These are phyloP conservation scores for Cantharis nigra DNA, from an alignment of 2,888 invertebrate genomes.

Conservation along the genomic window DNA sequence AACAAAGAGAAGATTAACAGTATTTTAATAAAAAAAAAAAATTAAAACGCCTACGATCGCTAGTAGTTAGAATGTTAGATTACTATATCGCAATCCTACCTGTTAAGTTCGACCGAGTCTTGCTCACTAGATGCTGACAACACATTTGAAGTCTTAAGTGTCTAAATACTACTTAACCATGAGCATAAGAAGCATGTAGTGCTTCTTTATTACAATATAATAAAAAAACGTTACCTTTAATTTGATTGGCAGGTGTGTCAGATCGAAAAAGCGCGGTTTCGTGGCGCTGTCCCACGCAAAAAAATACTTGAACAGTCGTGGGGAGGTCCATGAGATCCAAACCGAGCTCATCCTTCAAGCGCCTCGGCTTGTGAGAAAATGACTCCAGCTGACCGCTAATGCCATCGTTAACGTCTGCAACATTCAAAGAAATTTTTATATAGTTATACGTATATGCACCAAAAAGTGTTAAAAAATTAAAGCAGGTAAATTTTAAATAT, in stretches of 20 bases:
- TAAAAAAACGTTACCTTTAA: conserved; percentile 47
- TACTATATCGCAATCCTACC: no score
- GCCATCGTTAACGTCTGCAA: conserved; percentile 31
- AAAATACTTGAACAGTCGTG: conserved; percentile 57
- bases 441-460: background rate
- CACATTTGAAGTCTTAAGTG: no score
- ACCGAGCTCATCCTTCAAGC: conserved; percentile 61
- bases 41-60: no score
- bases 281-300: conserved; percentile 56
- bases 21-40: no score
- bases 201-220: no score
- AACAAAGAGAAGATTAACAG: no score
- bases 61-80: no score
- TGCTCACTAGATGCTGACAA: no score
- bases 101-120: no score
- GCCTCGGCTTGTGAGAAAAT: conserved; percentile 59
- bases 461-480: background rate
- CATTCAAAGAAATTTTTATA: background rate
- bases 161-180: no score
- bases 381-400: conserved; percentile 46
- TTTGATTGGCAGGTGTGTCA: conserved; percentile 53
- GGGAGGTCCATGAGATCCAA: conserved; percentile 58
- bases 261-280: conserved; percentile 54
- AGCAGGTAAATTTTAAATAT: background rate
- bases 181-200: no score